phyloP scores from a whole-genome alignment of 2,888 invertebrate species.

The Rhaphigaster nebulosa region DNA sequence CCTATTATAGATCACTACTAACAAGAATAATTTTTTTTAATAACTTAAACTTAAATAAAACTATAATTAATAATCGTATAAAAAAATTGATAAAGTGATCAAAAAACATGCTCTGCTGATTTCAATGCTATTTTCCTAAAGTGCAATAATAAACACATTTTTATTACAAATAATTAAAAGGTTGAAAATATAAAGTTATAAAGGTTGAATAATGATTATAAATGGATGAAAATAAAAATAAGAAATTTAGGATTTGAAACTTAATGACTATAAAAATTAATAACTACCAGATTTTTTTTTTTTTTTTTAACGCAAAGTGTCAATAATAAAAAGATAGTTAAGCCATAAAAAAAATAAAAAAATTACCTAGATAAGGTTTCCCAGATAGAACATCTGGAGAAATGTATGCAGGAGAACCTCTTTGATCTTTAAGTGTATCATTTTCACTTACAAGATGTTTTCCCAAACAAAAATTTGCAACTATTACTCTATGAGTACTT shows the following conservation, averaged over 20 bases:
- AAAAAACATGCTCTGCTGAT: not conserved
- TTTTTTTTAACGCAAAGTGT: not conserved
- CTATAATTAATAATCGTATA: no score
- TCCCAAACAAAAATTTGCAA: slow-evolving; percentile 84
- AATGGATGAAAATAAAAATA: not conserved
- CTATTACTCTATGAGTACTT: slow-evolving; percentile 75
- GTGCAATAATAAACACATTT: not conserved
- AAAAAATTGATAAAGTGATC: not conserved
- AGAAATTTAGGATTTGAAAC: no score
- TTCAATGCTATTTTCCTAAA: not conserved
- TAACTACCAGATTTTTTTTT: no score
- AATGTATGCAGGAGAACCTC: slow-evolving; percentile 86
- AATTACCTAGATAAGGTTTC: slow-evolving; percentile 78
- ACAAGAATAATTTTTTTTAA: slow-evolving; percentile 78
- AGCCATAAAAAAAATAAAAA: not conserved
- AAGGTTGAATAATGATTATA: not conserved
- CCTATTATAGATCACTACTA: slow-evolving; percentile 54
- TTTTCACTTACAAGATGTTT: slow-evolving; percentile 81
- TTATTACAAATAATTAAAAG: not conserved
- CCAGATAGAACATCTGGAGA: slow-evolving; percentile 84
- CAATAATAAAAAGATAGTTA: not conserved
- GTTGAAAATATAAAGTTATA: no score
- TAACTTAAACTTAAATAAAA: not conserved
- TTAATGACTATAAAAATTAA: not conserved
- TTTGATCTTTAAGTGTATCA: slow-evolving; percentile 80